Percentiles rank a stretch among this genome's conserved stretches.
Conservation (phyloP, 2,797 vertebrate genomes). For the Falco rusticolus region DNA sequence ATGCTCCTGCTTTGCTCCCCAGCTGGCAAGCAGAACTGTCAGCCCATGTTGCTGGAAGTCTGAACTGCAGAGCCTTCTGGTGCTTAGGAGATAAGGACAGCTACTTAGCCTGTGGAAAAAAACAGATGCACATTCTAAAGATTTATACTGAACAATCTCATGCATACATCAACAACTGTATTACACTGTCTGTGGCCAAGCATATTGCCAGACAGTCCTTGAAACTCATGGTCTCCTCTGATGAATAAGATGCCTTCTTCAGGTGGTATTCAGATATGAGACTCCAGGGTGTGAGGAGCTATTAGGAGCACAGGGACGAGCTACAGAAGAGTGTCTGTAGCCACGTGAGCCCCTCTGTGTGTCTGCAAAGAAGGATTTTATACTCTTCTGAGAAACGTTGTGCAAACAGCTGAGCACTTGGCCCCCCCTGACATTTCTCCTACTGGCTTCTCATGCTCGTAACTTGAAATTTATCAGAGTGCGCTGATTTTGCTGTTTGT, state of each 20-base stretch:
- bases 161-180: not conserved
- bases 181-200: not conserved
- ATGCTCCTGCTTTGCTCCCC: not conserved
- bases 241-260: not conserved
- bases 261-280: not conserved
- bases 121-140: not conserved
- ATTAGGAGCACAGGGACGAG: not conserved
- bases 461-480: not conserved
- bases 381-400: not conserved
- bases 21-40: not conserved
- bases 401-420: not conserved
- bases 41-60: not conserved
- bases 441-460: not conserved
- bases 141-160: not conserved
- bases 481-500: not conserved
- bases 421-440: not conserved
- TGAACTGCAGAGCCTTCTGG: not conserved
- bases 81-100: constrained; percentile 6
- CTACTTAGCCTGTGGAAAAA: not conserved
- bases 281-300: not conserved
- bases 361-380: not conserved
- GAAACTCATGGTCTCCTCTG: not conserved
- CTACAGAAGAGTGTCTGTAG: not conserved
- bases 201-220: not conserved
- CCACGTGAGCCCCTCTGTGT: not conserved